These are phyloP conservation scores for Myrmecophaga tridactyla DNA, from an alignment of 2,113 vertebrate species.

Conservation along the genomic window DNA sequence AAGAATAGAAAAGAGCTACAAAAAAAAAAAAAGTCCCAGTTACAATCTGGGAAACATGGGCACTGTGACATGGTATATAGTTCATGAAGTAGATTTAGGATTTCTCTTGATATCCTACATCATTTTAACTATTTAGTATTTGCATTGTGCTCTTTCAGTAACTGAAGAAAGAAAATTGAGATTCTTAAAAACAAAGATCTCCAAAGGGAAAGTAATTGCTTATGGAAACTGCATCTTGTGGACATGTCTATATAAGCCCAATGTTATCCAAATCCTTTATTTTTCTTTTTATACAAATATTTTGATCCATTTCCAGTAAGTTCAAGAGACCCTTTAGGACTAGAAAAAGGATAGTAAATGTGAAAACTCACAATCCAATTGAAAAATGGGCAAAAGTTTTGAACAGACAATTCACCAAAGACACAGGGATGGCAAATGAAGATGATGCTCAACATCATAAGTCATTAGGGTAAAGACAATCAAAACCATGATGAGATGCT, in stretches of 20 bases:
- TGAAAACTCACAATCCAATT: too few species aligned
- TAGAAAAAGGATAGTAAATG: background rate
- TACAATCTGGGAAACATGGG: background rate
- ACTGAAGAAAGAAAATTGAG: accelerated
- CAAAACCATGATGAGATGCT: background rate
- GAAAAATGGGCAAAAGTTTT: background rate
- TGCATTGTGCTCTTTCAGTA: background rate
- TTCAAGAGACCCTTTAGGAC: background rate
- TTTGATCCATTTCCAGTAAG: background rate
- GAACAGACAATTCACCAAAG: background rate
- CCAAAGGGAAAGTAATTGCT: background rate
- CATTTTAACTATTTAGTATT: accelerated
- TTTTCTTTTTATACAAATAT: background rate
- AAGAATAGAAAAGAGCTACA: background rate
- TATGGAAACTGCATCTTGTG: background rate
- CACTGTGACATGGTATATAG: accelerated
- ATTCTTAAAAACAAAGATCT: background rate
- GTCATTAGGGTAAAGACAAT: background rate
- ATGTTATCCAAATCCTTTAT: background rate
- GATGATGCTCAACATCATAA: too few species aligned
- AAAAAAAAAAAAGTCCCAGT: background rate
- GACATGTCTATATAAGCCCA: background rate
- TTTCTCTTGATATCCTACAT: background rate
- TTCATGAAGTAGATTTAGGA: background rate
- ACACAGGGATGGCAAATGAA: background rate